Base-by-base conservation (phyloP, 1,140 invertebrate genomes). In the Drosophila nasuta region DNA sequence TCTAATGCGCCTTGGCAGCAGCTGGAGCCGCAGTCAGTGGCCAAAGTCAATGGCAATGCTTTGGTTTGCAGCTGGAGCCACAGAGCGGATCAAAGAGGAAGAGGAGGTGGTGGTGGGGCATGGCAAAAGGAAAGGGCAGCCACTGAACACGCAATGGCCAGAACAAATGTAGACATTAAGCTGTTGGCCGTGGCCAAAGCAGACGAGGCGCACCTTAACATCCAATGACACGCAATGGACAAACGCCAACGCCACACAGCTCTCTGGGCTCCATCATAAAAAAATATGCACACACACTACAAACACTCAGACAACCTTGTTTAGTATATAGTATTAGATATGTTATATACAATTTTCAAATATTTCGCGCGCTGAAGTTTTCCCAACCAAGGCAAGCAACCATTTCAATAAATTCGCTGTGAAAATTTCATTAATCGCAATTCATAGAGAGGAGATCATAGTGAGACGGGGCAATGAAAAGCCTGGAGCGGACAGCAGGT, bases 111-210 rank as follows among this genome's bases (percentile, higher is more conserved):
- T 1, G 8, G 17, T 45, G 38, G 13, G 58, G 49, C 56, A 56
- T 54, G 57, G 30, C 25, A 60, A 63, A 68, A 74, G 74, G 51
- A 77, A 86, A 88, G 82, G 82, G 83, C 85, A 88, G 64, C 85
- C 85, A 88, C 67, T 78, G 80, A 89, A 77, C 85, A 88, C 85
- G 85, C 85, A 88, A 89, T 85, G 77, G 81, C 77, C 77, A 85
- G 81, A 85, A 88, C 85, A 88, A 88, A 88, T 88, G 85, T 88
- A 88, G 85, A 88, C 85, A 88, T 88, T 88, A 88, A 88, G 85
- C 85, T 87, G 65, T 65, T 64, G 28, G 63, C 52, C 54, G 79
- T 51, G 63, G 49, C 68, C 46, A 69, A 77, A 67, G 7, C 56
- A 51, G 57, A 64, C 60, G 17, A 65, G 51, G 60, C 77, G 33